These are phyloP conservation scores for Physeter macrocephalus DNA, from an alignment of 2,113 vertebrate species.

Conservation along the genomic window DNA sequence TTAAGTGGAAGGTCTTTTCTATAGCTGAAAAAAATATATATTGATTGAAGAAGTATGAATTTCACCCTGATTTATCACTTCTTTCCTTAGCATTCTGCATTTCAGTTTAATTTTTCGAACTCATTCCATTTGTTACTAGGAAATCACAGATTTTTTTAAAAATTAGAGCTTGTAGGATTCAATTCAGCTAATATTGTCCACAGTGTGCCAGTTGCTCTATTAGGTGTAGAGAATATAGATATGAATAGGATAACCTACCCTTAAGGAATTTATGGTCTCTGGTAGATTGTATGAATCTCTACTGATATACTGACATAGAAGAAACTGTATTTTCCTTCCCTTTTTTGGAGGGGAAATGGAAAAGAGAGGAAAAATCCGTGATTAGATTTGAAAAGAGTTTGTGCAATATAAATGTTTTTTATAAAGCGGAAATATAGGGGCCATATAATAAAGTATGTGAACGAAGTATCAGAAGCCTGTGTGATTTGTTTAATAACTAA, in stretches of 20 bases:
- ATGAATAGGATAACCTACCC: not conserved
- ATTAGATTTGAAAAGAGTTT: not conserved
- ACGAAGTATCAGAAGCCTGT: not conserved
- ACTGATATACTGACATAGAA: not conserved
- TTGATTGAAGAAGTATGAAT: not conserved
- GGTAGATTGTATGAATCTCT: not conserved
- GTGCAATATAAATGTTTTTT: not conserved
- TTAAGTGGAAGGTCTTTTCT: not conserved
- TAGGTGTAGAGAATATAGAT: not conserved
- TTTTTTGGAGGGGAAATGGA: not conserved
- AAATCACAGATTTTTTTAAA: not conserved
- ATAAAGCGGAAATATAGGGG: not conserved
- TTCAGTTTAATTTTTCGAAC: slow-evolving; percentile 24
- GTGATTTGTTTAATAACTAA: not conserved
- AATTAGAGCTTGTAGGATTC: not conserved
- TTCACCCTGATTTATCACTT: not conserved
- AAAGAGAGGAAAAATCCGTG: not conserved
- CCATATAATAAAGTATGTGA: not conserved
- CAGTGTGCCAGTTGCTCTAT: not conserved
- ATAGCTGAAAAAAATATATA: not conserved
- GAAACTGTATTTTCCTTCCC: not conserved
- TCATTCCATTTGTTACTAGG: not conserved
- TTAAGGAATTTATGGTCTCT: not conserved
- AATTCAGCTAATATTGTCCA: not conserved
- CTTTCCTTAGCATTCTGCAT: not conserved